Evolutionary conservation across 2,797 vertebrate genomes (phyloP).

Genomic region (Notolabrus celidotus): DNA sequence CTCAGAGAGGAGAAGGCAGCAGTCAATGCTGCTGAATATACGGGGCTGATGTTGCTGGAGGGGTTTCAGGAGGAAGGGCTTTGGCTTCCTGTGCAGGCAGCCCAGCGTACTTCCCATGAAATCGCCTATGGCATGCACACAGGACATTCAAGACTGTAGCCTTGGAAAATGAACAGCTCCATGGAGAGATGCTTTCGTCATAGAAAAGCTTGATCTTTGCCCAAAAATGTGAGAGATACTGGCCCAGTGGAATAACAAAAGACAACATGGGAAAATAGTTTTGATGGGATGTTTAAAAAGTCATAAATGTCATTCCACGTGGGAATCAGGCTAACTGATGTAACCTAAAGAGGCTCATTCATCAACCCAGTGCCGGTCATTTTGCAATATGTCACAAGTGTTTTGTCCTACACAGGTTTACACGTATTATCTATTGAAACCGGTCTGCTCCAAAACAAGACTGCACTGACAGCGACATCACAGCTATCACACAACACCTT

Average conservation of each 20-base stretch:
- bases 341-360: slow-evolving; percentile 26
- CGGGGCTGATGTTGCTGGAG: slow-evolving; percentile 60
- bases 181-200: slow-evolving; percentile 52
- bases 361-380: slow-evolving; percentile 21
- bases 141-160: slow-evolving; percentile 45
- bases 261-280: slow-evolving; percentile 37
- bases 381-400: slow-evolving; percentile 48
- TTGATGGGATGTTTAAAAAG: slow-evolving; percentile 41
- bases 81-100: slow-evolving; percentile 59
- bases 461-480: slow-evolving; percentile 63
- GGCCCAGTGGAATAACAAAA: slow-evolving; percentile 5
- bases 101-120: slow-evolving; percentile 63
- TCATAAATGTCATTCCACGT: slow-evolving; percentile 17
- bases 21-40: slow-evolving; percentile 60
- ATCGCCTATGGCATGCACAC: slow-evolving; percentile 56
- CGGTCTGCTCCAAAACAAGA: slow-evolving; percentile 35
- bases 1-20: slow-evolving; percentile 57
- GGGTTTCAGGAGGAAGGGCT: slow-evolving; percentile 56
- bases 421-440: slow-evolving; percentile 49
- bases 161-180: slow-evolving; percentile 52
- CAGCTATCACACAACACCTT: slow-evolving; percentile 63
- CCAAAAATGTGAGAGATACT: slow-evolving; percentile 37
- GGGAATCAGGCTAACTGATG: slow-evolving; percentile 22
- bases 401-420: slow-evolving; percentile 48
- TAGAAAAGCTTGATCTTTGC: slow-evolving; percentile 57